Percentiles rank a stretch among this genome's conserved stretches.
phyloP scores from a whole-genome alignment of 2,797 vertebrate species.

The Tamandua tetradactyla region DNA sequence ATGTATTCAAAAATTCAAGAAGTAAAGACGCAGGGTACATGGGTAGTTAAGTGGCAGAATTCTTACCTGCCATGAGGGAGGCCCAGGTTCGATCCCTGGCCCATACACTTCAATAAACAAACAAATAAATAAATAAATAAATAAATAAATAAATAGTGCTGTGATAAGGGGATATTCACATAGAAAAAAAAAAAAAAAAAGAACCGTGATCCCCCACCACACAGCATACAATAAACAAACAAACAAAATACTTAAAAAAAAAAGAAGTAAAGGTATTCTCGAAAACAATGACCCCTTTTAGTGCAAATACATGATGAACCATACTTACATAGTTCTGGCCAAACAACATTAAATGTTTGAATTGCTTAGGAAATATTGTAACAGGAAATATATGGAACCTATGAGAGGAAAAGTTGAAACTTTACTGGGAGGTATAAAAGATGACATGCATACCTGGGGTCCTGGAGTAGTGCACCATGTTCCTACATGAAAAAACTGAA shows the following conservation, averaged over 20 bases:
- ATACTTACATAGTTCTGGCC: not conserved
- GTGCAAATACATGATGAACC: not conserved
- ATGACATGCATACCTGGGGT: not conserved
- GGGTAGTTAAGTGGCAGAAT: too few relatives aligned
- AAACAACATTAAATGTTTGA: not conserved
- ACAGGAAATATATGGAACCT: not conserved
- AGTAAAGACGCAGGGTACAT: too few relatives aligned
- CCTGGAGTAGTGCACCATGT: not conserved
- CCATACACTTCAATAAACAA: too few relatives aligned
- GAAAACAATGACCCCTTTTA: not conserved
- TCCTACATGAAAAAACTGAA: not conserved
- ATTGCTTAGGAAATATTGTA: not conserved
- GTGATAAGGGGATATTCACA: too few relatives aligned
- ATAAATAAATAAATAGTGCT: too few relatives aligned
- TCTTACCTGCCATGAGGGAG: too few relatives aligned
- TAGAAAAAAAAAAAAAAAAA: too few relatives aligned
- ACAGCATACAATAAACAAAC: too few relatives aligned
- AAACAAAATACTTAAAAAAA: too few relatives aligned
- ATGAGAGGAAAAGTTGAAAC: not conserved
- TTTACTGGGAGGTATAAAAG: not conserved
- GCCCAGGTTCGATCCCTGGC: too few relatives aligned
- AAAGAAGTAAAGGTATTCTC: not conserved
- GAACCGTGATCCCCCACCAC: too few relatives aligned
- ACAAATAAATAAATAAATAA: too few relatives aligned
- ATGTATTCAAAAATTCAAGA: not conserved